A percentile compares a stretch with the other conserved stretches of the same genome.
These are phyloP conservation scores for Lycopodina hypogea DNA, from an alignment of 37 sponge, comb jelly and placozoan genomes.

Conservation along the genomic window DNA sequence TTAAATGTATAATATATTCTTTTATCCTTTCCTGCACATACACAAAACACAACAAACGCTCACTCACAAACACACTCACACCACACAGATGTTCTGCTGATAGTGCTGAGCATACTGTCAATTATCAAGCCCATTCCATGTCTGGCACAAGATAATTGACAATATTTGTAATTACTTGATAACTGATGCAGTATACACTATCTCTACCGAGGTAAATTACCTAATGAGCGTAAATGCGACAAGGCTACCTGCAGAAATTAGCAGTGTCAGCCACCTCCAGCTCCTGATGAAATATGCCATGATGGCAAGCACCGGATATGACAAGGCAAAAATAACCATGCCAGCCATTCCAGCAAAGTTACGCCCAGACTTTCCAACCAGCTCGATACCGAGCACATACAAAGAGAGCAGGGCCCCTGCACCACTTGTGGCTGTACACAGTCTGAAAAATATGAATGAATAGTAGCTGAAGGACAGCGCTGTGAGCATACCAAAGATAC, in stretches of 20 bases:
- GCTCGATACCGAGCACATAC: conserved; percentile 40
- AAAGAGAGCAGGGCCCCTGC: conserved; percentile 26
- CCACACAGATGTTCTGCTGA: too few relatives aligned
- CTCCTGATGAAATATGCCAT: conserved; percentile 50
- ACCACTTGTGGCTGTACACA: not conserved
- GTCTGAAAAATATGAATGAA: conserved; percentile 30
- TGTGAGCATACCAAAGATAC: conserved; percentile 9
- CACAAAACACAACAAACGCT: too few relatives aligned
- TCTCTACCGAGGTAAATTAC: conserved; percentile 7
- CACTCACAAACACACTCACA: too few relatives aligned
- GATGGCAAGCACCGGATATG: conserved; percentile 2
- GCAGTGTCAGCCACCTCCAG: conserved; percentile 34
- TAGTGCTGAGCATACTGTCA: too few relatives aligned
- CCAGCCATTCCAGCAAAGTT: conserved; percentile 11
- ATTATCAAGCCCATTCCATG: too few relatives aligned
- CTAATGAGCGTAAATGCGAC: conserved; percentile 9
- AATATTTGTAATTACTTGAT: too few relatives aligned
- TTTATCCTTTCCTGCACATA: too few relatives aligned
- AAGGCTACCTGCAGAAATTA: conserved; percentile 1
- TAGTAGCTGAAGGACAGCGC: conserved; percentile 7
- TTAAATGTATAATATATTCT: not conserved
- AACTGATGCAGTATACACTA: not conserved
- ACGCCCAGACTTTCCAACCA: conserved; percentile 26
- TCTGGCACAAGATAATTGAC: too few relatives aligned
- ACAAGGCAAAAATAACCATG: conserved; percentile 15